Conservation (phyloP, 2,888 invertebrate species). For the Podabrus alpinus region DNA sequence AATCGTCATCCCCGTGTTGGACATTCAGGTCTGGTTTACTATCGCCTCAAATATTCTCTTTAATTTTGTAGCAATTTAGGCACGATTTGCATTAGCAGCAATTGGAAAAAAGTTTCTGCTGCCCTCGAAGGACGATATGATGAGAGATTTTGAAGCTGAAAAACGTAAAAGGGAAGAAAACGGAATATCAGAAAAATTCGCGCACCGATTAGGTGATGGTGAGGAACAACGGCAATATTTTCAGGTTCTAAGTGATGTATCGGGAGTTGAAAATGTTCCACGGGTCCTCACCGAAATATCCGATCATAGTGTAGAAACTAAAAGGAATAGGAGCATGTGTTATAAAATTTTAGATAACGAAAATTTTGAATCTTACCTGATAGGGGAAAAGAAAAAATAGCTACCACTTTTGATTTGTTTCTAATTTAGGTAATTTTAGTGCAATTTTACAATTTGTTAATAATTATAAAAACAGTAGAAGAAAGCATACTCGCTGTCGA, state of each 20-base stretch:
- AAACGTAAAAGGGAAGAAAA: slow-evolving; percentile 60
- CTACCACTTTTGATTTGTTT: neutral
- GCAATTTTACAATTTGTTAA: no score
- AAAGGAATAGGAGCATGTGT: neutral
- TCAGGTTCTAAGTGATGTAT: neutral
- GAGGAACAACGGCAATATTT: neutral
- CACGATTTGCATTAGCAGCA: slow-evolving; percentile 64
- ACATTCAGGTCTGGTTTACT: slow-evolving; percentile 3
- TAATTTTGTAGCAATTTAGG: slow-evolving; percentile 50
- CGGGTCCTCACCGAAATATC: neutral
- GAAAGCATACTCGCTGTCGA: no score
- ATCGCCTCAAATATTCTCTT: neutral
- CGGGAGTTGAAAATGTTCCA: neutral
- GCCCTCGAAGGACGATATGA: slow-evolving; percentile 69
- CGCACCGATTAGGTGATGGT: neutral
- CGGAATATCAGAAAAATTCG: slow-evolving; percentile 50
- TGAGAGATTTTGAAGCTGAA: slow-evolving; percentile 61
- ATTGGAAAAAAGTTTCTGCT: slow-evolving; percentile 62
- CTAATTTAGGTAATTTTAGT: neutral
- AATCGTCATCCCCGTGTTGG: slow-evolving; percentile 70
- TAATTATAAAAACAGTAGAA: no score
- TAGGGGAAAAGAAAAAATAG: neutral
- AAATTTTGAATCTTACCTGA: neutral
- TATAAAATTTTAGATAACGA: neutral
- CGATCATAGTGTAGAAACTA: neutral